Base-by-base conservation (phyloP, 1,140 invertebrate genomes). In the Ostrea edulis region DNA sequence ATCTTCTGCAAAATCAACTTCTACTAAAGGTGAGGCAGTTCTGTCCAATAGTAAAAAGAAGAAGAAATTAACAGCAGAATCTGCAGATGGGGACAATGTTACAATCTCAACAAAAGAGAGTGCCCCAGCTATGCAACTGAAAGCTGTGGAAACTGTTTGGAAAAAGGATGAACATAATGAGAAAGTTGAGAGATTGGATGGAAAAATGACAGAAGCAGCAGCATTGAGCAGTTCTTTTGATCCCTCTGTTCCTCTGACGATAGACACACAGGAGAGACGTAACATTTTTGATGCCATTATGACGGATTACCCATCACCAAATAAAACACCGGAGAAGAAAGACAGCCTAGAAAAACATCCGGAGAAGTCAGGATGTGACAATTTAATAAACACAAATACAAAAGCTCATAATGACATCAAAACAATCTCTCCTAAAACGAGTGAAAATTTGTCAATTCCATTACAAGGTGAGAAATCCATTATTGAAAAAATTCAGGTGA, bases 231-330 rank as follows among this genome's bases (percentile, higher is more conserved):
- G 25, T 77, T 77, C 68, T 17, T 29, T 82, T 54, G 82, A 82
- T 84, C 22, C n/a, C 0, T 65, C 82, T 71, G 86, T 62, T 53
- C 53, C 12, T 29, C 82, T 84, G n/a, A 44, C 14, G 29, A 85
- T 85, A 35, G 86, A 87, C 55, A 62, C 58, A 44, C 86, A 82
- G 55, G 81, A 84, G 58, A 89, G 88, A 51, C 84, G 84, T 44
- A 89, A 89, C 52, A 89, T 89, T 25, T 89, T 89, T 85, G 88
- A 89, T 85, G 53, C 82, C 9, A 87, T 89, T 12, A 89, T 89
- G 88, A 52, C 55, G 20, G 87, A 88, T 81, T 88, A 88, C 52
- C 83, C 52, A 14, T 85, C 82, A 51, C 85, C 85, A 71, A 77
- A 86, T 53, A 83, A 54, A 17, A 11, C 25, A 8, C 22, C 53